These are phyloP conservation scores for Perizoma flavofasciatum DNA, from an alignment of 2,888 invertebrate species.

Conservation along the genomic window DNA sequence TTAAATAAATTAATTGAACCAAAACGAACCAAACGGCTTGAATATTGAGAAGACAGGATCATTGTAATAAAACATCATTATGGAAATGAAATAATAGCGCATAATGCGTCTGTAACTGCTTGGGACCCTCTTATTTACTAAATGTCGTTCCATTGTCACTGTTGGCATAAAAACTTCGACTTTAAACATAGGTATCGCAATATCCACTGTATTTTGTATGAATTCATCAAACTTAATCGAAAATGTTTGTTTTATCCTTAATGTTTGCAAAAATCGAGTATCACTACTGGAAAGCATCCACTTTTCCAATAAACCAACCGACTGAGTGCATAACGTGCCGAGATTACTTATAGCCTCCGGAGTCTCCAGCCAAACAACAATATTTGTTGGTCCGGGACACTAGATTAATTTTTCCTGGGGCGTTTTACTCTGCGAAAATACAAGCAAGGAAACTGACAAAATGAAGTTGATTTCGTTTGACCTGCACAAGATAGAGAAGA, in stretches of 20 bases:
- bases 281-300: slow-evolving; percentile 49
- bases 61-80: slow-evolving; percentile 41
- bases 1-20: slow-evolving; percentile 78
- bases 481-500: slow-evolving; percentile 22
- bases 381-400: slow-evolving; percentile 74
- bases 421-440: slow-evolving; percentile 60
- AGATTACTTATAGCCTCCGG: slow-evolving; percentile 76
- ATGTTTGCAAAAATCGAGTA: too few relatives aligned
- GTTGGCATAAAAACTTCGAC: slow-evolving; percentile 4
- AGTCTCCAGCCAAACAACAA: slow-evolving; percentile 71
- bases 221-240: too few relatives aligned
- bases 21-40: slow-evolving; percentile 65
- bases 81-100: slow-evolving; percentile 34
- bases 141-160: neutral
- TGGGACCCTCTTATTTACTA: slow-evolving; percentile 15
- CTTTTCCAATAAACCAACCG: slow-evolving; percentile 75
- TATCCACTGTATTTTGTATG: too few relatives aligned
- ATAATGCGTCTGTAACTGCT: slow-evolving; percentile 21
- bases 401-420: slow-evolving; percentile 77
- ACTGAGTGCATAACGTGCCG: slow-evolving; percentile 74
- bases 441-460: slow-evolving; percentile 42
- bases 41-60: slow-evolving; percentile 58
- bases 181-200: neutral
- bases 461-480: slow-evolving; percentile 37
- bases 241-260: too few relatives aligned